A percentile compares a stretch with the other conserved stretches of the same genome.
Conservation (phyloP, 2,797 vertebrate species). For the Siniperca undulata region DNA sequence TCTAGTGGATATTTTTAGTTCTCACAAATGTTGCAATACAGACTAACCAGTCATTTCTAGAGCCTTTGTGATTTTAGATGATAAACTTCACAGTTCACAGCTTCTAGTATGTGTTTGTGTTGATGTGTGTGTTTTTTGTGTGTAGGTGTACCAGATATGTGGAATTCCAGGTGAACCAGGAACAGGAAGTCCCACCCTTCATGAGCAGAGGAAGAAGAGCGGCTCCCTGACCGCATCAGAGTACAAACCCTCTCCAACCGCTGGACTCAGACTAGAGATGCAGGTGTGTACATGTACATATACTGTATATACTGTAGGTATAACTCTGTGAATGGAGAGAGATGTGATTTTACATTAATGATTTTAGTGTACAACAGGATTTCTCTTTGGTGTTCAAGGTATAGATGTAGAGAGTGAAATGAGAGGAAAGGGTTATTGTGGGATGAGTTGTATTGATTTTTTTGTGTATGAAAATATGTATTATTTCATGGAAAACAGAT, state of each 20-base stretch:
- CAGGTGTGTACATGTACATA: constrained; percentile 83
- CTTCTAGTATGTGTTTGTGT: not conserved
- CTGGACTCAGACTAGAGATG: constrained; percentile 86
- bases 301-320: not conserved
- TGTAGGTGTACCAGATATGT: constrained; percentile 91
- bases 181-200: constrained; percentile 79
- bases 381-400: not conserved
- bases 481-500: not conserved
- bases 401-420: not conserved
- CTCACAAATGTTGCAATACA: not conserved
- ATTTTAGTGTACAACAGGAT: not conserved
- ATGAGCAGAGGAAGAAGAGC: constrained; percentile 85
- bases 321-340: not conserved
- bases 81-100: not conserved
- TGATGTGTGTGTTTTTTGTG: not conserved
- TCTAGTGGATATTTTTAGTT: constrained; percentile 50
- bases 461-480: not conserved
- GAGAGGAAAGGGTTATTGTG: not conserved
- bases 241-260: constrained; percentile 82
- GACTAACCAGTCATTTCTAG: not conserved
- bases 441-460: not conserved
- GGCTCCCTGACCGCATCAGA: constrained; percentile 78
- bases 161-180: constrained; percentile 88
- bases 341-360: not conserved
- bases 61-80: not conserved